Conservation (phyloP, 2,113 vertebrate genomes). For the Cyphomyrus discorhynchus region DNA sequence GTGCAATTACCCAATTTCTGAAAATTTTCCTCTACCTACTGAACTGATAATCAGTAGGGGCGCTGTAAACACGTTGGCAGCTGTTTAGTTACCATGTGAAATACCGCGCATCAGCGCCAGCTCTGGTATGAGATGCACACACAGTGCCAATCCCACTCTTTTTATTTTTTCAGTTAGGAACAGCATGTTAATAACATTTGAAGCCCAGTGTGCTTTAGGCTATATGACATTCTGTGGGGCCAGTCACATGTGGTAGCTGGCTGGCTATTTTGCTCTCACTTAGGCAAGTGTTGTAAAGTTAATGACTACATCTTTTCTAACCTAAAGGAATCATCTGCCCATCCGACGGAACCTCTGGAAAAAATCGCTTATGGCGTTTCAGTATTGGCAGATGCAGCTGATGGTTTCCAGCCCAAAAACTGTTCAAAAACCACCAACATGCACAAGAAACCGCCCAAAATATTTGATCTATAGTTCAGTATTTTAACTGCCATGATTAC, state of each 20-base stretch:
- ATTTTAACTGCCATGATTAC: not conserved
- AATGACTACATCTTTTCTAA: not conserved
- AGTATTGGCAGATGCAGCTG: slow-evolving; percentile 48
- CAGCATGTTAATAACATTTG: not conserved
- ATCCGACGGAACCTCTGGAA: not conserved
- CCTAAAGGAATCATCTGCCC: not conserved
- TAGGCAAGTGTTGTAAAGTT: not conserved
- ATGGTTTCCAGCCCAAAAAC: slow-evolving; percentile 61
- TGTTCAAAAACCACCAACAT: not conserved
- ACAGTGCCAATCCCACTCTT: not conserved
- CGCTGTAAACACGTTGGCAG: not conserved
- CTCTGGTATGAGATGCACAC: not conserved
- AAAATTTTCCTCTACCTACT: not conserved
- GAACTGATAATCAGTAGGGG: too few relatives aligned
- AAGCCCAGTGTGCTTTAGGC: not conserved
- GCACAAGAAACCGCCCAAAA: not conserved
- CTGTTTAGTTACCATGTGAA: not conserved
- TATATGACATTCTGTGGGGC: not conserved
- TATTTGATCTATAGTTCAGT: not conserved
- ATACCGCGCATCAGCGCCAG: not conserved
- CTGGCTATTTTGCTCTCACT: not conserved
- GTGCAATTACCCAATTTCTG: not conserved
- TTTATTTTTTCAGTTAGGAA: not conserved
- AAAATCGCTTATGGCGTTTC: slow-evolving; percentile 4
- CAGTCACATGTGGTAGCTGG: not conserved